phyloP scores from a whole-genome alignment of 2,797 vertebrate species.

The Sebastes hubbsi region DNA sequence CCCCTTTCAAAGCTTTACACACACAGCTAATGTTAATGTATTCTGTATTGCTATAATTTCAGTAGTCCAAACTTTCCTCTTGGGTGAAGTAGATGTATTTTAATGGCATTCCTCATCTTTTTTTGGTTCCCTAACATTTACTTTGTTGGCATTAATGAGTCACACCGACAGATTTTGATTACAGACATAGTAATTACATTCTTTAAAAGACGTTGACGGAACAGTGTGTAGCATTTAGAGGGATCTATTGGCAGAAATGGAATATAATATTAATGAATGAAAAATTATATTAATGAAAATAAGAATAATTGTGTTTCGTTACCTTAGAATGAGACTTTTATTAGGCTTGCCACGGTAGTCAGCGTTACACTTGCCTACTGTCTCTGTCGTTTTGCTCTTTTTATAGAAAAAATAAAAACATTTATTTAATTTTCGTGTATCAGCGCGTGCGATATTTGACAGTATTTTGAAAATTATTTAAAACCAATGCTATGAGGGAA shows the following conservation, averaged over 20 bases:
- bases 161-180: neutral
- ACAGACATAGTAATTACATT: neutral
- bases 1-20: conserved; percentile 18
- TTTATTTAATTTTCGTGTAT: too few species aligned
- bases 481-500: too few species aligned
- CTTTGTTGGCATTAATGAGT: neutral
- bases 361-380: too few species aligned
- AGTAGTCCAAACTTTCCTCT: conserved; percentile 7
- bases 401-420: too few species aligned
- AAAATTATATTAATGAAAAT: too few species aligned
- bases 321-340: too few species aligned
- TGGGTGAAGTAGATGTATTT: neutral
- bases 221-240: too few species aligned
- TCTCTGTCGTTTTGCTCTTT: too few species aligned
- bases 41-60: neutral
- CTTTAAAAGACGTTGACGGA: neutral
- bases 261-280: too few species aligned
- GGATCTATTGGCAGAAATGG: too few species aligned
- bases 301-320: too few species aligned
- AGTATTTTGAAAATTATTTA: too few species aligned
- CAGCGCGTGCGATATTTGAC: rapidly evolving
- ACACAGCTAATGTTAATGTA: neutral
- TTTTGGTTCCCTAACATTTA: neutral
- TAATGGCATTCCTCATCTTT: neutral
- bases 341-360: rapidly evolving